Evolutionary conservation across 2,888 invertebrate genomes (phyloP), one percentile per base, ranked within the genome.

Genomic region (Netelia melanura): DNA sequence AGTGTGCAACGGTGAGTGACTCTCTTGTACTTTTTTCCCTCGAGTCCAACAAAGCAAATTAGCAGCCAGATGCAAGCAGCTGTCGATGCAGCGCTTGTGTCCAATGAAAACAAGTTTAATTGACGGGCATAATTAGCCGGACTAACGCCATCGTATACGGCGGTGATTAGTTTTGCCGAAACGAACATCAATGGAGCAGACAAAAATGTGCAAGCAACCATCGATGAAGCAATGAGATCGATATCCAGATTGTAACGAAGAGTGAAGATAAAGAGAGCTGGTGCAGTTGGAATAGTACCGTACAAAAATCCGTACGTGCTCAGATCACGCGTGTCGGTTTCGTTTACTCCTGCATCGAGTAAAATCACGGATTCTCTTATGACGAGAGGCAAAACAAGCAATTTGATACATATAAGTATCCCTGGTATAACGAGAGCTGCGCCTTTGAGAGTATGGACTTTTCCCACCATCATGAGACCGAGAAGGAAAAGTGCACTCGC

Each of bases 141-240:
- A 0, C 97, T 97, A 11, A 90, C 88, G 61, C 91, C 92, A 21
- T 90, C 81, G 44, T 88, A 88, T 58, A 93, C 87, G 2, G 93
- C 93, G 56, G 88, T 89, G 88, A 98, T 97, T 96, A 99, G 97
- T 95, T 98, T 97, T 0, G 98, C 98, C 0, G 99, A 98, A 83
- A 98, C 96, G 92, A 98, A 98, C 97, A 99, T 98, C 89, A 99
- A 95, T 0, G 99, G 99, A 0, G 98, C 99, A 14, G 98, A 98
- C 25, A 99, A 95, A 91, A 99, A 98, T 0, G 99, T 99, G 89
- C 98, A 98, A 1, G 98, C 97, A 3, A 99, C 98, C 98, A 99
- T 98, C 43, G 98, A 97, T 76, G 97, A 98, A 0, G 98, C 98
- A 94, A 98, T 96, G 97, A 98, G 94, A 94, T 98, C 98, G 81